These are phyloP conservation scores for Littorina saxatilis DNA, from an alignment of 1,140 invertebrate genomes.

Conservation along the genomic window DNA sequence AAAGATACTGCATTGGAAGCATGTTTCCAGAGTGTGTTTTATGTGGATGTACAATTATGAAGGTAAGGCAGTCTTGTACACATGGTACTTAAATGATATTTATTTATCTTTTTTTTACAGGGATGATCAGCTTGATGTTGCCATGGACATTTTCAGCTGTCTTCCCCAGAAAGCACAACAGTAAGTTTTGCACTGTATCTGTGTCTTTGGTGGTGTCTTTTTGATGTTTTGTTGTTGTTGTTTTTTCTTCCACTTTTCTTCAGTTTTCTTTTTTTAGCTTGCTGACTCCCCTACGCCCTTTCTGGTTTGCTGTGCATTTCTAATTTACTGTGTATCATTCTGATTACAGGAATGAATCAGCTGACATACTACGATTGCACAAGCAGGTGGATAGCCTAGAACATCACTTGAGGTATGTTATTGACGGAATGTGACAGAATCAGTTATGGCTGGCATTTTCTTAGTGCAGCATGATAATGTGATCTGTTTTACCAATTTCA, in stretches of 20 bases:
- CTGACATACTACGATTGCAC: constrained; percentile 70
- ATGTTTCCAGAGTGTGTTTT: too few species aligned
- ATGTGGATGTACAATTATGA: too few species aligned
- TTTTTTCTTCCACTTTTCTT: neutral
- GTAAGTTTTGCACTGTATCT: constrained; percentile 58
- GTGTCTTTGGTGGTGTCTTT: constrained; percentile 4
- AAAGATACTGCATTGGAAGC: too few species aligned
- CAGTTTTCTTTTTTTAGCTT: neutral
- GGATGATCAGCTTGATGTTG: constrained; percentile 75
- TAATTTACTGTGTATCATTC: neutral
- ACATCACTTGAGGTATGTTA: constrained; percentile 75
- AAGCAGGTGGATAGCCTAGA: constrained; percentile 76
- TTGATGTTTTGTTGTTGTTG: neutral
- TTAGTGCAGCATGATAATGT: too few species aligned
- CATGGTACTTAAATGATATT: too few species aligned
- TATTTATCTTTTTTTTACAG: constrained; percentile 47
- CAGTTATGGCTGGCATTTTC: too few species aligned
- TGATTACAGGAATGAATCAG: constrained; percentile 49
- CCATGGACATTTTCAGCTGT: constrained; percentile 77
- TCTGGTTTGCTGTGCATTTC: neutral
- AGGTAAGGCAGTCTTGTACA: too few species aligned
- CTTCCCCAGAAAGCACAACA: constrained; percentile 74
- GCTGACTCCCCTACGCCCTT: too few species aligned
- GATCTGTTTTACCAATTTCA: too few species aligned
- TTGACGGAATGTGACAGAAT: too few species aligned